Conservation (phyloP, 2,888 invertebrate species). For the Strigamia maritima region DNA sequence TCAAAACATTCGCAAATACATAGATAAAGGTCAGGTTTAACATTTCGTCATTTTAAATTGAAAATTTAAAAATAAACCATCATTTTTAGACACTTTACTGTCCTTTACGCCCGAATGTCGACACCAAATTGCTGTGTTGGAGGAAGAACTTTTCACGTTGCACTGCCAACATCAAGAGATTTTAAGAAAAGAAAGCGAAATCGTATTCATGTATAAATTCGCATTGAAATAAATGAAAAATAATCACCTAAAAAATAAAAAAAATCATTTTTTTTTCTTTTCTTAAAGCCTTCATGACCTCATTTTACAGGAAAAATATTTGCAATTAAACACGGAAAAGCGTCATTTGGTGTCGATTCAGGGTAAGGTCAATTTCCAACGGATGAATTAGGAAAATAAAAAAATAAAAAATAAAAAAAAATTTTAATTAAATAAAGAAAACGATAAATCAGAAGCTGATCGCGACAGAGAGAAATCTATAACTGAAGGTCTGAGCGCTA, state of each 20-base stretch:
- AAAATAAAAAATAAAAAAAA: too few species aligned
- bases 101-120: neutral
- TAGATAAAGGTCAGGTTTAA: neutral
- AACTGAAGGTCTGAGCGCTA: slow-evolving; percentile 27
- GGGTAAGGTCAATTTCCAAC: too few species aligned
- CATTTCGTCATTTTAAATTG: neutral
- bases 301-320: slow-evolving; percentile 31
- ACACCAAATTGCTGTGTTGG: slow-evolving; percentile 31
- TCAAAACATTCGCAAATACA: neutral
- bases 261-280: neutral
- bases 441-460: neutral
- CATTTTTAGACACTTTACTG: neutral
- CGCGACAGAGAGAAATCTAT: neutral
- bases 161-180: slow-evolving; percentile 34
- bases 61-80: neutral
- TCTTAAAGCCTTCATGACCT: slow-evolving; percentile 21
- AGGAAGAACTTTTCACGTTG: slow-evolving; percentile 39
- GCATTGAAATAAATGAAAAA: too few species aligned
- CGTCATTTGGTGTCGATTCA: neutral
- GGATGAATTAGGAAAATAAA: too few species aligned
- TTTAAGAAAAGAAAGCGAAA: slow-evolving; percentile 39
- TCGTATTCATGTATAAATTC: slow-evolving; percentile 36
- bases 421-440: slow-evolving; percentile 26
- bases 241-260: neutral
- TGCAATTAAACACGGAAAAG: neutral